Conservation (phyloP, 2,113 vertebrate genomes). For the Anoura caudifer region DNA sequence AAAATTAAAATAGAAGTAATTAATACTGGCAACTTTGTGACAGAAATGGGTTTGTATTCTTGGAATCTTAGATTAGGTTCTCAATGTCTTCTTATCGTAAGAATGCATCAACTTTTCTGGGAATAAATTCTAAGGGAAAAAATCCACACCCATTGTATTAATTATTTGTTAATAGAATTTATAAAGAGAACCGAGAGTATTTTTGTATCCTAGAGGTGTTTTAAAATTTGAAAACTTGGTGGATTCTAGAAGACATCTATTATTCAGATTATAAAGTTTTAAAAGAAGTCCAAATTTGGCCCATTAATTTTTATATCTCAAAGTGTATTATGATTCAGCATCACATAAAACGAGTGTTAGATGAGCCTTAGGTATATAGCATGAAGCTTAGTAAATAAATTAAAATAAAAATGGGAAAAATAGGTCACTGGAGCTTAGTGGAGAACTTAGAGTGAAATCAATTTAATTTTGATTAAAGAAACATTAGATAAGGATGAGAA, state of each 20-base stretch:
- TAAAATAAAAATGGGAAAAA: slow-evolving; percentile 32
- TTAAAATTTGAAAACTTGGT: neutral
- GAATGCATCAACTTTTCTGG: neutral
- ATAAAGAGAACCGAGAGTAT: neutral
- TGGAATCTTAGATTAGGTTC: neutral
- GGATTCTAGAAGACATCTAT: neutral
- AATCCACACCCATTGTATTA: neutral
- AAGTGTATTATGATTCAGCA: neutral
- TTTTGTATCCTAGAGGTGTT: neutral
- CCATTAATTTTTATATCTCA: neutral
- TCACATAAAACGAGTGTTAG: neutral
- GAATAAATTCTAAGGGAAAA: neutral
- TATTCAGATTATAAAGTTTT: slow-evolving; percentile 7
- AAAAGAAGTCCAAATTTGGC: neutral
- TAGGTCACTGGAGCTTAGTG: neutral
- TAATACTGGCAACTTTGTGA: neutral
- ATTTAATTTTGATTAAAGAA: slow-evolving; percentile 37
- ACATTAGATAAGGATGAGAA: neutral
- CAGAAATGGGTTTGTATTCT: neutral
- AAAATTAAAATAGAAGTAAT: neutral
- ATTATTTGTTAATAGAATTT: neutral
- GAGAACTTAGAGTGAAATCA: neutral
- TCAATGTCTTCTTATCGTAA: neutral
- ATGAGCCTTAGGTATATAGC: neutral
- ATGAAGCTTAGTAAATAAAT: slow-evolving; percentile 23